A percentile compares a stretch with the other conserved stretches of the same genome.
phyloP scores from a whole-genome alignment of 2,888 invertebrate genomes.

The Uloborus plumipes region DNA sequence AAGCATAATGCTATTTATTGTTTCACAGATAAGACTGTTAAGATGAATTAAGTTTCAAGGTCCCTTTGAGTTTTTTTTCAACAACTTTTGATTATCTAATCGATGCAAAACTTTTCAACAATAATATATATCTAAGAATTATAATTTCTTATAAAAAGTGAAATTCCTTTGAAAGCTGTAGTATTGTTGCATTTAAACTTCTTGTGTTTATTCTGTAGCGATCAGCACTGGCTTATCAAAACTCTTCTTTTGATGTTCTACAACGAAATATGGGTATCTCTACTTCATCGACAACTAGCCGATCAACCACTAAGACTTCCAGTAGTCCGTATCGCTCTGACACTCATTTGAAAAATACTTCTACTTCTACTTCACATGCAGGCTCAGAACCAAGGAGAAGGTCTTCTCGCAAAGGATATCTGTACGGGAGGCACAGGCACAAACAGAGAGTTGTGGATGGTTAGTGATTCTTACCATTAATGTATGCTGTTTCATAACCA shows the following conservation, averaged over 20 bases:
- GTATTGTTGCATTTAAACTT: neutral
- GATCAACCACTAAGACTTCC: conserved; percentile 90
- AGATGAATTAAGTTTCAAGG: no score
- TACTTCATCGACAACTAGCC: conserved; percentile 92
- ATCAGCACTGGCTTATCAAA: conserved; percentile 86
- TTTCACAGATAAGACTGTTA: no score
- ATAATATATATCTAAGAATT: neutral
- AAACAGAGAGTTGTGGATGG: conserved; percentile 54
- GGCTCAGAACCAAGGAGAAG: conserved; percentile 50
- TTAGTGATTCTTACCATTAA: conserved; percentile 6
- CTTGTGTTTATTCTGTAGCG: conserved; percentile 73
- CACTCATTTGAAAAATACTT: conserved; percentile 70
- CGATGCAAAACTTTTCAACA: neutral
- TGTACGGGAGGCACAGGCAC: conserved; percentile 48
- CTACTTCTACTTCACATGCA: conserved; percentile 68
- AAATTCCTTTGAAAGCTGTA: neutral
- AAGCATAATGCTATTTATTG: no score
- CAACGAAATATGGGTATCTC: conserved; percentile 84
- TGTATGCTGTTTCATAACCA: no score
- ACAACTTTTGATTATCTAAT: no score
- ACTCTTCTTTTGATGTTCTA: conserved; percentile 72
- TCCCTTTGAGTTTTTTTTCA: no score
- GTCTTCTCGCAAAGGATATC: conserved; percentile 48
- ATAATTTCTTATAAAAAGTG: neutral
- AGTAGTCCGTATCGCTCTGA: conserved; percentile 86